Percentiles rank a stretch among this genome's conserved stretches.
phyloP scores from a whole-genome alignment of 92 coral and sea anemone genomes.

The Palythoa grandis region DNA sequence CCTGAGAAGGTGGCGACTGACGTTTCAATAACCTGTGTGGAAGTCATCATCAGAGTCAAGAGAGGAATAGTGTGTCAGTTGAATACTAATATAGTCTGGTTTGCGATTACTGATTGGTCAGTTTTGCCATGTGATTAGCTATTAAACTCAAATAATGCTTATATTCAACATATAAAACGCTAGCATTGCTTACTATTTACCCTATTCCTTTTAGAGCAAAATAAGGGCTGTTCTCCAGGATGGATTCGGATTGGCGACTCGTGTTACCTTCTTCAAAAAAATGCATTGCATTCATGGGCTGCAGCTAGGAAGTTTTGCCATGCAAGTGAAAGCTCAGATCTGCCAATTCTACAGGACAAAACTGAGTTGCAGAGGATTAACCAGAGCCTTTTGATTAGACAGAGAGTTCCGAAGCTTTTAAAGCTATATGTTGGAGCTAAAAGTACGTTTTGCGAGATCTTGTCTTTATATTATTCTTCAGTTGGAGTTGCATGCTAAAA shows the following conservation, averaged over 20 bases:
- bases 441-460: neutral
- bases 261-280: slow-evolving; percentile 21
- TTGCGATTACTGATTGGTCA: too few species aligned
- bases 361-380: neutral
- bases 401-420: neutral
- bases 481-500: too few species aligned
- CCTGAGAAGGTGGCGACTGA: too few species aligned
- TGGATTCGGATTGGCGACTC: slow-evolving; percentile 20
- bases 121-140: too few species aligned
- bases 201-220: slow-evolving; percentile 3
- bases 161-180: too few species aligned
- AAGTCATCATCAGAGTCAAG: too few species aligned
- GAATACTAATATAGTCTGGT: too few species aligned
- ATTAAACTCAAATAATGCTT: too few species aligned
- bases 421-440: slow-evolving; percentile 23
- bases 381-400: neutral
- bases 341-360: neutral
- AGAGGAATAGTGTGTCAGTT: too few species aligned
- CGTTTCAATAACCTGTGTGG: too few species aligned
- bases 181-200: neutral
- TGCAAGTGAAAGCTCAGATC: neutral
- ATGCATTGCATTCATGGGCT: neutral
- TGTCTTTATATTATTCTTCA: too few species aligned
- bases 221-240: slow-evolving; percentile 14
- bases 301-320: slow-evolving; percentile 25